A percentile compares a stretch with the other conserved stretches of the same genome.
Conservation (phyloP, 2,888 invertebrate genomes). For the Aphodius sticticus region DNA sequence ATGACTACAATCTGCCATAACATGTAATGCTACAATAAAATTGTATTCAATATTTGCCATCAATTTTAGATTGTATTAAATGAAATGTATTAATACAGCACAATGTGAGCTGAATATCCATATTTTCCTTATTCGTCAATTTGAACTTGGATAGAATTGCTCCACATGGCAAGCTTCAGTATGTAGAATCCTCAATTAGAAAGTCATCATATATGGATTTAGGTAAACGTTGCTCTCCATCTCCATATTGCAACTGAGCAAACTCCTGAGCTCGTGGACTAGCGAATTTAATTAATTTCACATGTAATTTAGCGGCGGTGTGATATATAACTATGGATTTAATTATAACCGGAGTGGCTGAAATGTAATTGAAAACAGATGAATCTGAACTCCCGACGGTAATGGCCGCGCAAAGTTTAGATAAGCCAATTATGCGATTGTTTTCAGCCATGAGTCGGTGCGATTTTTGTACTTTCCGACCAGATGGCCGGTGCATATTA, state of each 20-base stretch:
- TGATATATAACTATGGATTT: conserved; percentile 25
- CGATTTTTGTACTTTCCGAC: not conserved
- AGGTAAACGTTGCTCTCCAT: not conserved
- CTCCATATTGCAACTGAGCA: not conserved
- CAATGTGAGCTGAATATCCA: too few relatives aligned
- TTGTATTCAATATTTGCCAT: too few relatives aligned
- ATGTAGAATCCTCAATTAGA: not conserved
- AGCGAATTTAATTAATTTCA: conserved; percentile 26
- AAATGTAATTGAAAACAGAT: conserved; percentile 26
- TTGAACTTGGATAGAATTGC: too few relatives aligned
- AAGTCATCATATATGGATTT: not conserved
- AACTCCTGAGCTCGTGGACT: conserved; percentile 4
- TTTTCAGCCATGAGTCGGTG: not conserved
- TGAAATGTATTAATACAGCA: too few relatives aligned
- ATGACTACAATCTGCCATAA: too few relatives aligned
- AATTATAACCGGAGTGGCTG: conserved; percentile 21
- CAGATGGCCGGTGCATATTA: conserved; percentile 29
- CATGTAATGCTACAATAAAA: too few relatives aligned
- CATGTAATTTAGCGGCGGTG: conserved; percentile 23
- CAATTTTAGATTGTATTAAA: too few relatives aligned
- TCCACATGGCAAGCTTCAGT: not conserved
- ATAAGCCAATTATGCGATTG: not conserved
- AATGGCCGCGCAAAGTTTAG: not conserved
- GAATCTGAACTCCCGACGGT: conserved; percentile 9
- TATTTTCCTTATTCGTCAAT: too few relatives aligned